Percentiles rank a stretch among this genome's conserved stretches.
Evolutionary conservation across 2,113 vertebrate species (phyloP).

Genomic region (Hippocampus mohnikei): DNA sequence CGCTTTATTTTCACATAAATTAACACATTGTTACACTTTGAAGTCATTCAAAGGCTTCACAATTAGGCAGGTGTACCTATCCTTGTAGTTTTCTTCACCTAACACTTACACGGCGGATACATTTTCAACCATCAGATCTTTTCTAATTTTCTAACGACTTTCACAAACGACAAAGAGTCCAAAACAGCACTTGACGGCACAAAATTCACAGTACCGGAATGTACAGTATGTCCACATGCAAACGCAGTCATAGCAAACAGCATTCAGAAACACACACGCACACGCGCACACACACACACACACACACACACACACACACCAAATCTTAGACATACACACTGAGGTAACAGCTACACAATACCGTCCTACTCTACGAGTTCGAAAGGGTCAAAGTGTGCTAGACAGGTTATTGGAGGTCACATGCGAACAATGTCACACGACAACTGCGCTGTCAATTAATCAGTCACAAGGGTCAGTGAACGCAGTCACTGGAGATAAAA

Average conservation of each 20-base stretch:
- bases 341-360: conserved; percentile 58
- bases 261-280: background rate
- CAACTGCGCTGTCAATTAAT: conserved; percentile 43
- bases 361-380: conserved; percentile 51
- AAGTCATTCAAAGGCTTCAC: conserved; percentile 42
- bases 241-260: conserved; percentile 23
- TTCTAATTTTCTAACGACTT: conserved; percentile 42
- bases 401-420: conserved; percentile 44
- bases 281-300: too few species aligned
- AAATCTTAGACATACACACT: conserved; percentile 27
- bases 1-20: conserved; percentile 37
- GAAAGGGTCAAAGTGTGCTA: conserved; percentile 50
- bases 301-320: background rate
- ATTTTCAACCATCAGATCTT: conserved; percentile 32
- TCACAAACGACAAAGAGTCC: conserved; percentile 61
- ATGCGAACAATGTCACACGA: conserved; percentile 50
- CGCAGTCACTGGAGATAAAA: background rate
- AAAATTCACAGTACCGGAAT: conserved; percentile 66
- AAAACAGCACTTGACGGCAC: conserved; percentile 71
- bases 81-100: conserved; percentile 35
- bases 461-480: conserved; percentile 30
- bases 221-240: conserved; percentile 64
- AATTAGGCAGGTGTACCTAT: conserved; percentile 27
- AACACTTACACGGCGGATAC: conserved; percentile 33
- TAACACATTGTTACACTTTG: conserved; percentile 40